Evolutionary conservation across 53 echinoderm and acorn worm genomes (phyloP).

Genomic region (Luidia sarsii): DNA sequence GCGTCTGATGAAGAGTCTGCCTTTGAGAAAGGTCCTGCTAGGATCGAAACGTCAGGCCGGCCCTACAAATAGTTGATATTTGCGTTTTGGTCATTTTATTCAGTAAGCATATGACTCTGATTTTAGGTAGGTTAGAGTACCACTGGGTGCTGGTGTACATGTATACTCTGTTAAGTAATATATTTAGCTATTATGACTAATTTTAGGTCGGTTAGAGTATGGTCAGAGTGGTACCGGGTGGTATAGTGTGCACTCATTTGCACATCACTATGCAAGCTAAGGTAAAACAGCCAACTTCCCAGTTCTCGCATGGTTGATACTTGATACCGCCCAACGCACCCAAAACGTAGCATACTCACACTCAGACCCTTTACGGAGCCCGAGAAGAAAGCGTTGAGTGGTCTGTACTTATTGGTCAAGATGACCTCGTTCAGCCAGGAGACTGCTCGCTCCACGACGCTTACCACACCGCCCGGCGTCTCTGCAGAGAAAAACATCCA

Average conservation of each 20-base stretch:
- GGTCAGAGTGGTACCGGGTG: too few species aligned
- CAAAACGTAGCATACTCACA: conserved; percentile 1
- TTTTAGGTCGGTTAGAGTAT: too few species aligned
- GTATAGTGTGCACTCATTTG: too few species aligned
- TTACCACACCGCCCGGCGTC: conserved; percentile 15
- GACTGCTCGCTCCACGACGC: conserved; percentile 20
- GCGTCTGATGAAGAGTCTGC: too few species aligned
- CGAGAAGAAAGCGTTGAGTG: conserved; percentile 44
- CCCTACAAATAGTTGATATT: neutral
- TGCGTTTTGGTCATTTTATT: neutral
- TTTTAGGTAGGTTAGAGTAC: neutral
- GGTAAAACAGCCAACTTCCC: neutral
- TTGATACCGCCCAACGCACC: neutral
- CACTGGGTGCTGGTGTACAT: too few species aligned
- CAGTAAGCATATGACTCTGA: neutral
- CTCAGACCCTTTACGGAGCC: conserved; percentile 29
- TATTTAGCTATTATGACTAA: too few species aligned
- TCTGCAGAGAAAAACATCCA: conserved; percentile 6
- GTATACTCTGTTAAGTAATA: too few species aligned
- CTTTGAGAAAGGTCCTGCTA: too few species aligned
- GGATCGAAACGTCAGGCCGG: too few species aligned
- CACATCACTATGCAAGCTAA: neutral
- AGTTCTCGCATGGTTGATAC: neutral
- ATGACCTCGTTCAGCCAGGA: conserved; percentile 20
- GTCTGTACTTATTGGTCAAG: conserved; percentile 21